Evolutionary conservation across 2,888 invertebrate species (phyloP), one percentile per base, ranked within the genome.

Genomic region (Phengaris alcon): DNA sequence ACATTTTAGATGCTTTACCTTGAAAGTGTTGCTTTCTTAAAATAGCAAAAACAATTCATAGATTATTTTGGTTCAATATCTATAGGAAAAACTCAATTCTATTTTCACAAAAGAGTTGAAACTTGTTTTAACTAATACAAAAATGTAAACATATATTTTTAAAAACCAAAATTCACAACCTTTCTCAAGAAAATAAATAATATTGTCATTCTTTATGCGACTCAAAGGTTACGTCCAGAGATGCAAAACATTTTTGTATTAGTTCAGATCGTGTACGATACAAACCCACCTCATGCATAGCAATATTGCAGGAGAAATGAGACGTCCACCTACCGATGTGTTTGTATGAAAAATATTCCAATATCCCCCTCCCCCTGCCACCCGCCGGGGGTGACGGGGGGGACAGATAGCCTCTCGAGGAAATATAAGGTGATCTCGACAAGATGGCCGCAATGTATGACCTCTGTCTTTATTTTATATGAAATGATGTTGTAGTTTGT

Each of bases 301-400:
- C 91, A 91, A 93, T 93, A 92, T 92, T 92, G 91, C 91, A 91
- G 89, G 89, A 89, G 89, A 89, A 86, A 72, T 86, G 90, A 90
- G 90, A 89, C 90, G 90, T 93, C 93, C 93, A 92, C 93, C 91
- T 91, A 89, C 87, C 89, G 87, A 90, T 89, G 92, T 93, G 93
- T 93, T 93, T 93, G 93, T 93, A 92, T 93, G 93, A 93, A 92
- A 93, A 93, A 93, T 93, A 93, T 93, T 93, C 93, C 93, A 93
- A 93, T 93, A 93, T 89, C 87, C 84, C 79, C 82, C 84, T 83
- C 82, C 77, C 76, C 77, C 76, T 77, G 79, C 82, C 79, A 59
- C 74, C 79, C 76, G 35, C 35, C 77, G 77, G 77, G 77, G 78
- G 78, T 79, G 80, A 79, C 83, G 77, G 76, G 77, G 78, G 78